Percentiles rank a stretch among this genome's conserved stretches.
Conservation (phyloP, 2,888 invertebrate genomes). For the Andrena haemorrhoa region DNA sequence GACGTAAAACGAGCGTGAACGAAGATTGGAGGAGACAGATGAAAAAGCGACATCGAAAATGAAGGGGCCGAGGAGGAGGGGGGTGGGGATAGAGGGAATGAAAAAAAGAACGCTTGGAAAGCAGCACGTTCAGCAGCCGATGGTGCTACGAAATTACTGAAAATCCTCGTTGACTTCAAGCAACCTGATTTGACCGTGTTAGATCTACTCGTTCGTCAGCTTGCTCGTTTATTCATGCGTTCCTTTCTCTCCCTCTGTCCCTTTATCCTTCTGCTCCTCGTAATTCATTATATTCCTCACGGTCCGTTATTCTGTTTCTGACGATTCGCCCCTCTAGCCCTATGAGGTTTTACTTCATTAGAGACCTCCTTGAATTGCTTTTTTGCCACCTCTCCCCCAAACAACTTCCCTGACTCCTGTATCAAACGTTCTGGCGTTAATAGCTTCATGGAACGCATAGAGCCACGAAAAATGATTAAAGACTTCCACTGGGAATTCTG, state of each 20-base stretch:
- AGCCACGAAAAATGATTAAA: background rate
- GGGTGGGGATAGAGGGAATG: conserved; percentile 10
- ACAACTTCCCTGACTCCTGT: conserved; percentile 20
- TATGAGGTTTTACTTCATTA: conserved; percentile 52
- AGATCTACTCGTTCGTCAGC: conserved; percentile 60
- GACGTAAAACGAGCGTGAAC: conserved; percentile 65
- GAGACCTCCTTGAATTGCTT: conserved; percentile 31
- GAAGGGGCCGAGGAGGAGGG: conserved; percentile 3
- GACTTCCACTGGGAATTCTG: background rate
- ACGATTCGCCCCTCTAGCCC: conserved; percentile 31
- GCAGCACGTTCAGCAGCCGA: conserved; percentile 75
- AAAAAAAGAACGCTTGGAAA: conserved; percentile 60
- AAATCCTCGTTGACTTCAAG: conserved; percentile 70
- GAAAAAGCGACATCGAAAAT: conserved; percentile 60
- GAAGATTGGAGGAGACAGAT: conserved; percentile 55
- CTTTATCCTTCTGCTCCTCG: conserved; percentile 46
- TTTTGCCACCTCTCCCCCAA: conserved; percentile 16
- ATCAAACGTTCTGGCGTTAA: conserved; percentile 22
- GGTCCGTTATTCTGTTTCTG: conserved; percentile 46
- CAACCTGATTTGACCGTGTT: conserved; percentile 62
- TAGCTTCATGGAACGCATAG: conserved; percentile 4
- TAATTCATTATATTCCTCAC: conserved; percentile 63
- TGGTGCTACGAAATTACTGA: conserved; percentile 76
- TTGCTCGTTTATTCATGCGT: conserved; percentile 55
- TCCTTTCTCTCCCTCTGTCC: conserved; percentile 9